phyloP scores from a whole-genome alignment of 2,113 vertebrate genomes.

The Scytalopus superciliaris region DNA sequence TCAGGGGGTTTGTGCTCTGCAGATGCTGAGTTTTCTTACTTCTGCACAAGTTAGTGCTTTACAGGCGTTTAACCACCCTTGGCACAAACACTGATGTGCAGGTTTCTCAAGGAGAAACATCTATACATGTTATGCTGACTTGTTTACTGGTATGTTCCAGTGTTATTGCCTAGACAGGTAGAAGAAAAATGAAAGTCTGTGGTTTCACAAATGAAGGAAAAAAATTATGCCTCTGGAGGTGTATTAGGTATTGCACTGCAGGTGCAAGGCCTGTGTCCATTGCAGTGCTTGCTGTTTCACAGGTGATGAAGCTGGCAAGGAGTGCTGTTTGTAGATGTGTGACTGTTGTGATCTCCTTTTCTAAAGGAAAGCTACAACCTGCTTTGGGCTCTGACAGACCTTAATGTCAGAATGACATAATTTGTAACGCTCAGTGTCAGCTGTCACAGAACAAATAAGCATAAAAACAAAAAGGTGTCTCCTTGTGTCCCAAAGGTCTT shows the following conservation, averaged over 20 bases:
- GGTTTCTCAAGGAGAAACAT: background rate
- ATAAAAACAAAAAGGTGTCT: background rate
- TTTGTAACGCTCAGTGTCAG: background rate
- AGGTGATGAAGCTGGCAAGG: background rate
- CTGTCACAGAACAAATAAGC: background rate
- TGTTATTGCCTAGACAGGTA: background rate
- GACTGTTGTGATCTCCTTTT: background rate
- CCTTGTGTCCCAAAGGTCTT: background rate
- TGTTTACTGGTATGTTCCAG: background rate
- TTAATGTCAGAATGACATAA: background rate
- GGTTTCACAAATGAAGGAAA: background rate
- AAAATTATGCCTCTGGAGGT: background rate
- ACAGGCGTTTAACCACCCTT: background rate
- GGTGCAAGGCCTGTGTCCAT: background rate
- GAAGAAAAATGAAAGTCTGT: background rate
- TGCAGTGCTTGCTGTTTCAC: background rate
- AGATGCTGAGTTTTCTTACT: background rate
- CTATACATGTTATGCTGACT: background rate
- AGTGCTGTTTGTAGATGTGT: fast-evolving
- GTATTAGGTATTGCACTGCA: background rate
- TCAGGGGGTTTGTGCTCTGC: background rate
- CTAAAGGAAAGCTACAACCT: background rate
- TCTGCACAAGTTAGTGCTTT: conserved; percentile 9
- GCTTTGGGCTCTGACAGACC: background rate
- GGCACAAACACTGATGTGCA: background rate